Percentiles rank a stretch among this genome's conserved stretches.
These are phyloP conservation scores for Chionoecetes opilio DNA, from an alignment of 1,140 invertebrate species.

Conservation along the genomic window DNA sequence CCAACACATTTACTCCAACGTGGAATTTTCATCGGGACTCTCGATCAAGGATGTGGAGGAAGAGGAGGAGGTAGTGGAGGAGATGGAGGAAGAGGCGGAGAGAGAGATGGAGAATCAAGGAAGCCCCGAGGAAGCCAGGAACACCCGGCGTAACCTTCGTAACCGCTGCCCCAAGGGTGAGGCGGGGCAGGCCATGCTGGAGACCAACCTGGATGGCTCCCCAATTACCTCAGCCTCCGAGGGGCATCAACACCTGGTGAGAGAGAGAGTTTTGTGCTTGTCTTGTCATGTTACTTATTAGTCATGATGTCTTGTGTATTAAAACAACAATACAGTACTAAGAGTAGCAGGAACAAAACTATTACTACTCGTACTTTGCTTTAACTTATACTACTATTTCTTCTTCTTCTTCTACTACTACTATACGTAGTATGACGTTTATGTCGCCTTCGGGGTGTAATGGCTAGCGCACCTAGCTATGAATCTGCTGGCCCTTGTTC, in stretches of 20 bases:
- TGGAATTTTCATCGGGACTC: slow-evolving; percentile 70
- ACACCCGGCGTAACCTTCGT: neutral
- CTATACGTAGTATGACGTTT: no score
- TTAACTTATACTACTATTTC: no score
- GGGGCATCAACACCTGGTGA: neutral
- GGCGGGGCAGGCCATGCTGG: neutral
- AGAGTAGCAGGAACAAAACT: no score
- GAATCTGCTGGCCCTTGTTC: no score
- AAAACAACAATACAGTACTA: no score
- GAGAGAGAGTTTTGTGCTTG: neutral
- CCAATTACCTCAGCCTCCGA: slow-evolving; percentile 14
- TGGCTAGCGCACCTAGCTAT: no score
- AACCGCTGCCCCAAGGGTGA: neutral
- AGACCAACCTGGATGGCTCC: slow-evolving; percentile 62
- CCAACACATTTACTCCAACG: slow-evolving; percentile 75
- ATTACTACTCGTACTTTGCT: no score
- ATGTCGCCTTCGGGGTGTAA: no score
- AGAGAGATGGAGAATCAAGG: neutral
- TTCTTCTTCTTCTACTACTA: no score
- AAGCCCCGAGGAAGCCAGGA: neutral
- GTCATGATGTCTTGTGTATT: no score
- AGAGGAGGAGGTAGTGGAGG: slow-evolving; percentile 38
- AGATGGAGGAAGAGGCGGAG: neutral
- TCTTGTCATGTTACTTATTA: no score
- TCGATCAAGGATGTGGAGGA: slow-evolving; percentile 65